Percentiles rank a stretch among this genome's conserved stretches.
phyloP scores from a whole-genome alignment of 2,113 vertebrate genomes.

The Pygoscelis antarcticus region DNA sequence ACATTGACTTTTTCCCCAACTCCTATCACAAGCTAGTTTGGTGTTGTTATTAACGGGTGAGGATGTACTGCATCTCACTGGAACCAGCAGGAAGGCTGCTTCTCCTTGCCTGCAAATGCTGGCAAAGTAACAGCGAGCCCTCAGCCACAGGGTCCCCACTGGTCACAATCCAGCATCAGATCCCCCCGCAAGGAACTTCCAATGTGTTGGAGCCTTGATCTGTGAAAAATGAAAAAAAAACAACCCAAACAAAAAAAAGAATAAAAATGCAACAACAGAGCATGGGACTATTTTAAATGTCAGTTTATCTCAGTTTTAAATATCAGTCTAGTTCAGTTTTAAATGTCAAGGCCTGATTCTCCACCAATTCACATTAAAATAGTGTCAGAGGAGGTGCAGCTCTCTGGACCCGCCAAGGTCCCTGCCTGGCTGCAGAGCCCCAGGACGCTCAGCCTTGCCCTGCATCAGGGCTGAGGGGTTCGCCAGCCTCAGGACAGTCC shows the following conservation, averaged over 20 bases:
- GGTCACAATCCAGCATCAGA: neutral
- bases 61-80: neutral
- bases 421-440: neutral
- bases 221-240: neutral
- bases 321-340: neutral
- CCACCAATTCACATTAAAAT: neutral
- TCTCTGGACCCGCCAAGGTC: neutral
- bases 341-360: neutral
- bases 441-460: neutral
- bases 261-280: neutral
- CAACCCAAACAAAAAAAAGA: neutral
- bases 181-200: neutral
- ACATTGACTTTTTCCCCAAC: neutral
- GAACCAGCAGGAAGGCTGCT: neutral
- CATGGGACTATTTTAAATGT: neutral
- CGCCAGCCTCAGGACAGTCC: neutral
- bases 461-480: rapidly evolving
- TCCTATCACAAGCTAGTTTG: neutral
- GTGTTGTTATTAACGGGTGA: neutral
- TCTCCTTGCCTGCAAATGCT: neutral
- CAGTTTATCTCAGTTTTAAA: constrained; percentile 28
- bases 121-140: neutral
- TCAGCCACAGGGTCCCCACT: neutral
- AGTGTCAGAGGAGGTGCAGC: neutral
- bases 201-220: neutral